These are phyloP conservation scores for Diaperis boleti DNA, from an alignment of 2,888 invertebrate genomes.

Conservation along the genomic window DNA sequence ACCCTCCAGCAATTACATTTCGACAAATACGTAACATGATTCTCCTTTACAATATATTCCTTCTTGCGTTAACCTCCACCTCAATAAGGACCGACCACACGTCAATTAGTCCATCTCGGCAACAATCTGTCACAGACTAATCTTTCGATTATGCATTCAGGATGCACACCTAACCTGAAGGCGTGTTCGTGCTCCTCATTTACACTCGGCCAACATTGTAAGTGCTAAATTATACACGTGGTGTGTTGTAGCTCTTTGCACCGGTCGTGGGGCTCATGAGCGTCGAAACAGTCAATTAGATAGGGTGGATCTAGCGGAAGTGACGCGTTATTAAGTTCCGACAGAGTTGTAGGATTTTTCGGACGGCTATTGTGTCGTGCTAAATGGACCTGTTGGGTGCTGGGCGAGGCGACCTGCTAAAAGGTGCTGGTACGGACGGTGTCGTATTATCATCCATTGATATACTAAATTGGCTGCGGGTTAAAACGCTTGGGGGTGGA, in stretches of 20 bases:
- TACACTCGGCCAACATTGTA: conserved; percentile 47
- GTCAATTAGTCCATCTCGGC: neutral
- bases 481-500: too few relatives aligned
- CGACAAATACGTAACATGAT: too few relatives aligned
- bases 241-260: conserved; percentile 9
- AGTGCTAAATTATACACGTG: conserved; percentile 43
- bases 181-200: conserved; percentile 52
- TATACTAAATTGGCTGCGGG: too few relatives aligned
- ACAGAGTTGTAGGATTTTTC: conserved; percentile 33
- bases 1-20: too few relatives aligned
- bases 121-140: conserved; percentile 24
- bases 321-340: conserved; percentile 51
- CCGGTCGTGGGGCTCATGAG: conserved; percentile 15
- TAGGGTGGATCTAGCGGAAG: conserved; percentile 51
- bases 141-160: conserved; percentile 47
- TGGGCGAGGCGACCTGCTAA: neutral
- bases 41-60: too few relatives aligned
- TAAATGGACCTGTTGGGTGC: conserved; percentile 13
- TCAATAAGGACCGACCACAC: neutral
- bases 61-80: too few relatives aligned
- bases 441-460: too few relatives aligned
- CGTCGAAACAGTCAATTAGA: conserved; percentile 49
- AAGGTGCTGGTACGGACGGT: too few relatives aligned
- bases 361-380: conserved; percentile 3
- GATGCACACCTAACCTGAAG: conserved; percentile 50